Base-by-base conservation (phyloP, 2,113 vertebrate genomes). In the Gadus chalcogrammus region DNA sequence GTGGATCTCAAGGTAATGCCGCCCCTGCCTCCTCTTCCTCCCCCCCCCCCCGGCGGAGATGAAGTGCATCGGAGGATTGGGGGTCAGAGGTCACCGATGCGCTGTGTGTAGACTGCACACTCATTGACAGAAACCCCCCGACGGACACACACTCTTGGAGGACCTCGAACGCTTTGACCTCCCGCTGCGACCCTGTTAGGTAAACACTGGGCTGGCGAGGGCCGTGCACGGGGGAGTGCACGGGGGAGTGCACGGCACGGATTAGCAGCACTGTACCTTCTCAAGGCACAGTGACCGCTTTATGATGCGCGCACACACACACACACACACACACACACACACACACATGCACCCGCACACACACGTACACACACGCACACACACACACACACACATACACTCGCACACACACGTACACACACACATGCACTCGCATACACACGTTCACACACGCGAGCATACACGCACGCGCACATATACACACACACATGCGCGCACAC, bases 121-220 rank as follows among this genome's bases (percentile, higher is more conserved):
- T 64, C 27, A 18, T 24, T 64, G 31, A n/a, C 64, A 59, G 59
- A 60, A 20, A 11, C 8, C 42, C 38, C 55, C 27, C 59, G 16
- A 42, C 24, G 15, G 64, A 65, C 1, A 66, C 70, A n/a, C 18
- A 56, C 58, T 61, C 59, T 35, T 17, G 15, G 20, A 58, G 31
- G 31, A 24, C 66, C 9, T 60, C 7, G 9, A 61, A 42, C 20
- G 35, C 16, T 59, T 69, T 69, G 68, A 69, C 59, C 59, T 61
- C 18, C 13, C 59, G 8, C 35, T 2, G 60, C 38, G 42, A 48
- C 68, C 38, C 15, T 31, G 5, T 65, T 22, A n/a, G 68, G 60
- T 27, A 27, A 70, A 63, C 60, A 27, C 20, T 24, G 18, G n/a
- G 15, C 18, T 53, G 38, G 13, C 18, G 28, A 60, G 53, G 9